Conservation (phyloP, 2,113 vertebrate genomes). For the Melanocharis versteri region DNA sequence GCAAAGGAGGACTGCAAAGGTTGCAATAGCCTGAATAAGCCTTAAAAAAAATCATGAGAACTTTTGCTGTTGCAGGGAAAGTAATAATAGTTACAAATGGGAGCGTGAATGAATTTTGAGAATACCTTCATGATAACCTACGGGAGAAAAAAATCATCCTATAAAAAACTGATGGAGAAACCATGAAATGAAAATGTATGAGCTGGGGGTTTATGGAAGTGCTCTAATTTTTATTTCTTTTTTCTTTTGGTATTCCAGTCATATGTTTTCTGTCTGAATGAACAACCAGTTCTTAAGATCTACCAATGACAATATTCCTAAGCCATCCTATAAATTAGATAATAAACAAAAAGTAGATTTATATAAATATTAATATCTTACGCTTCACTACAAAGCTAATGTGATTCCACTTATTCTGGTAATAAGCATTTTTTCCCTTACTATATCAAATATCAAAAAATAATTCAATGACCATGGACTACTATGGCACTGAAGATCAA, state of each 20-base stretch:
- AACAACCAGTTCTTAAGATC: neutral
- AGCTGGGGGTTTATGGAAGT: neutral
- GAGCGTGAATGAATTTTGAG: neutral
- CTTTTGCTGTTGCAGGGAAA: neutral
- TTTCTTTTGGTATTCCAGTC: neutral
- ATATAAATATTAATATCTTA: neutral
- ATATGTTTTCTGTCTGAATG: neutral
- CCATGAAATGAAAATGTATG: neutral
- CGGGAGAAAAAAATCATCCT: neutral
- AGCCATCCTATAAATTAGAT: neutral
- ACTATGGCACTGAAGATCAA: neutral
- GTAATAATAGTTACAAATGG: neutral
- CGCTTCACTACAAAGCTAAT: neutral
- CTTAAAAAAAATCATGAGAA: neutral
- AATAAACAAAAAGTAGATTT: neutral
- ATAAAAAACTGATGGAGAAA: neutral
- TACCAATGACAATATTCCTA: neutral
- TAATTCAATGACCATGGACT: neutral
- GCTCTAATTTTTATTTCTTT: neutral
- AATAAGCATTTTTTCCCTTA: neutral
- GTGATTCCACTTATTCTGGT: neutral
- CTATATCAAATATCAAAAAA: neutral
- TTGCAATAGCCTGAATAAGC: neutral
- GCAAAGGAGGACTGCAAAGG: neutral
- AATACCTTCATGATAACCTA: neutral